Evolutionary conservation across 1,140 invertebrate genomes (phyloP).

Genomic region (Aricia agestis): DNA sequence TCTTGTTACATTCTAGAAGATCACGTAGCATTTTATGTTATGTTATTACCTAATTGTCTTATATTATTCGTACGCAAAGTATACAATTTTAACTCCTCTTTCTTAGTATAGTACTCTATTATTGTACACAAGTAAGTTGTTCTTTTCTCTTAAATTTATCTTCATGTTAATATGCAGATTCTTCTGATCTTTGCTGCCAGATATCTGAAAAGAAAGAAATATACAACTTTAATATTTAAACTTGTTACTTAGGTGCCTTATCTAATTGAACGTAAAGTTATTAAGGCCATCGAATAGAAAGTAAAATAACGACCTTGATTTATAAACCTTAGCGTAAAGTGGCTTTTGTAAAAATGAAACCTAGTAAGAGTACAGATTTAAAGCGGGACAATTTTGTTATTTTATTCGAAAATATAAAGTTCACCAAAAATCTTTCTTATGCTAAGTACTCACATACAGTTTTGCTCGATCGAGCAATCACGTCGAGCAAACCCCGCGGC

Average conservation of each 20-base stretch:
- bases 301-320: background rate
- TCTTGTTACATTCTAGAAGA: background rate
- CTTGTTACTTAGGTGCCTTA: background rate
- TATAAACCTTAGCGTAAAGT: background rate
- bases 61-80: too few relatives aligned
- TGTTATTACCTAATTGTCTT: too few relatives aligned
- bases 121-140: too few relatives aligned
- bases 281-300: background rate
- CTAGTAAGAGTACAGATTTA: background rate
- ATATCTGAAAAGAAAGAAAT: slow-evolving; percentile 13
- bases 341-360: too few relatives aligned
- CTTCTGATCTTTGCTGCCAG: slow-evolving; percentile 26
- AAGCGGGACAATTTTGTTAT: too few relatives aligned
- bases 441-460: too few relatives aligned
- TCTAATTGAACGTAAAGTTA: background rate
- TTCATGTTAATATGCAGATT: slow-evolving; percentile 13
- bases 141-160: background rate
- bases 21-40: background rate
- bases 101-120: too few relatives aligned
- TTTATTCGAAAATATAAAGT: too few relatives aligned
- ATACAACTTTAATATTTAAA: background rate
- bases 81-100: too few relatives aligned
- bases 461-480: too few relatives aligned
- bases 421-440: too few relatives aligned
- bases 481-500: too few relatives aligned